Percentiles rank a stretch among this genome's conserved stretches.
phyloP scores from a whole-genome alignment of 2,888 invertebrate species.

The Dysmachus trigonus region DNA sequence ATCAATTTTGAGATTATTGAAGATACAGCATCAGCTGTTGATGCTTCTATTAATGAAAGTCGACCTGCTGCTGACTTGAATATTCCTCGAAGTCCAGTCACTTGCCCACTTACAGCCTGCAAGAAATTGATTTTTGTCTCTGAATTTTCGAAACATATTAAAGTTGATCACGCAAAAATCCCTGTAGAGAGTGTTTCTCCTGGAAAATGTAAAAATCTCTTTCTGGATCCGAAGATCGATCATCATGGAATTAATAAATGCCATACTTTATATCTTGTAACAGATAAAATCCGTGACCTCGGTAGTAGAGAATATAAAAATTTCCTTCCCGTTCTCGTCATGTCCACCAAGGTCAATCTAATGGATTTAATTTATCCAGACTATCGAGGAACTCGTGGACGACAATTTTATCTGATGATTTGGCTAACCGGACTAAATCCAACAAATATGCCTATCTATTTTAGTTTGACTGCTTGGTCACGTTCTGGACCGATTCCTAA shows the following conservation, averaged over 20 bases:
- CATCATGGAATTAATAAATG: slow-evolving; percentile 54
- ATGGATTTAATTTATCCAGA: slow-evolving; percentile 47
- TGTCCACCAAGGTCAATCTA: slow-evolving; percentile 56
- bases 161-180: slow-evolving; percentile 55
- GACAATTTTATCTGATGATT: slow-evolving; percentile 53
- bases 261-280: slow-evolving; percentile 56
- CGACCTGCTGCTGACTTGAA: slow-evolving; percentile 46
- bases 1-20: not conserved
- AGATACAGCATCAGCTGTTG: not conserved
- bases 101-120: slow-evolving; percentile 57
- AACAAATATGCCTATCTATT: slow-evolving; percentile 52
- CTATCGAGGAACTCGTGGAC: not conserved
- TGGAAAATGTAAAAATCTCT: slow-evolving; percentile 56
- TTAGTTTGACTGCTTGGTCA: slow-evolving; percentile 57
- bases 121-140: slow-evolving; percentile 55
- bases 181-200: slow-evolving; percentile 57
- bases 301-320: slow-evolving; percentile 54
- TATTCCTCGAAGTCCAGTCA: slow-evolving; percentile 55
- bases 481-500: slow-evolving; percentile 49
- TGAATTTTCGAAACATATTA: slow-evolving; percentile 58
- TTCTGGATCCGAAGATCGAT: slow-evolving; percentile 55
- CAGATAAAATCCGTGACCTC: slow-evolving; percentile 55
- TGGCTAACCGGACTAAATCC: slow-evolving; percentile 58
- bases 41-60: not conserved
- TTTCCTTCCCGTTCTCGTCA: slow-evolving; percentile 57